Evolutionary conservation across 2,113 vertebrate genomes (phyloP), one percentile per base, ranked within the genome.

Genomic region (Apeltes quadracus): DNA sequence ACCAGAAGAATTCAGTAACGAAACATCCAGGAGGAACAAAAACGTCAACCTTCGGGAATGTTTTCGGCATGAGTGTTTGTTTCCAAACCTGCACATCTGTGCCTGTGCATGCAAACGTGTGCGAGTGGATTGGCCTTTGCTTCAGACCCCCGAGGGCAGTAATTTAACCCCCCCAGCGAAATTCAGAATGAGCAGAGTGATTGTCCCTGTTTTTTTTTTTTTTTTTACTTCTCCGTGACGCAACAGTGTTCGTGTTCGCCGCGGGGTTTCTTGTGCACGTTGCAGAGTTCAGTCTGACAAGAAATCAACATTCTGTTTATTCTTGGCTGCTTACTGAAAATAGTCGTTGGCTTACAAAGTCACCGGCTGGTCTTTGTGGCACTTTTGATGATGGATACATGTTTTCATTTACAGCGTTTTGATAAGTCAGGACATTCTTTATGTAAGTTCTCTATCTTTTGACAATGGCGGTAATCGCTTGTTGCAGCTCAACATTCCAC

Each of bases 31-130:
- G 16, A 20, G 46, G 50, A 70, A 27, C 12, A 23, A 25, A 73
- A n/a, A 38, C 38, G n/a, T n/a, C 13, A 51, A 16, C 22, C 20
- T 58, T 89, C 86, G 86, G 86, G 74, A 82, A 61, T 63, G 63
- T 76, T 87, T n/a, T 78, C 76, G 25, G 39, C 25, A 27, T 15
- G 25, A 54, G 63, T 79, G 48, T 88, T 77, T 79, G 76, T 81
- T 76, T 83, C 73, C 61, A 65, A 75, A 73, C 64, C 13, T 51
- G 61, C 73, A 75, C 78, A 75, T 84, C 69, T 81, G 81, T 79
- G 67, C 71, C 41, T 20, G 22, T 69, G 61, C 61, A 11, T 79
- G 54, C 75, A 73, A 79, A 84, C 75, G 50, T 61, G 68, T 59
- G 66, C 48, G 50, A 58, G 64, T 65, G 69, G 53, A 69, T 16